phyloP scores from a whole-genome alignment of 1,140 invertebrate genomes.

The Rhyzopertha dominica region DNA sequence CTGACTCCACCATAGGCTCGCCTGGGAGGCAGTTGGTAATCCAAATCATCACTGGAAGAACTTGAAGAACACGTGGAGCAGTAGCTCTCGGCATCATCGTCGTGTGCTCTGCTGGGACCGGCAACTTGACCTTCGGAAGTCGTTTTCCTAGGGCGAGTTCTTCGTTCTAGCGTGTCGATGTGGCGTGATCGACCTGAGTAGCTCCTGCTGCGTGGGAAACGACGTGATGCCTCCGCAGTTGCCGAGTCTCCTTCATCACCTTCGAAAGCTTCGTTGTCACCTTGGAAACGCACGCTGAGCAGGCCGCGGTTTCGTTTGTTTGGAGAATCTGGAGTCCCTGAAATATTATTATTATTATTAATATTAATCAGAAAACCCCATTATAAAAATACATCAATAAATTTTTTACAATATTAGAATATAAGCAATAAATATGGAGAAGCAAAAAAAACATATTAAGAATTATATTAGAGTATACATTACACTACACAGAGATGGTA shows the following conservation, averaged over 20 bases:
- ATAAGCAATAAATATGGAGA: too few relatives aligned
- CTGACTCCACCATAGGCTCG: conserved; percentile 78
- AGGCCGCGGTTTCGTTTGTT: conserved; percentile 38
- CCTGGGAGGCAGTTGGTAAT: conserved; percentile 74
- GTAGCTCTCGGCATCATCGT: conserved; percentile 68
- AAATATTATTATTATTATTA: too few relatives aligned
- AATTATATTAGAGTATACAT: too few relatives aligned
- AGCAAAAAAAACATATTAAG: too few relatives aligned
- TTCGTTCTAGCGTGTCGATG: conserved; percentile 39
- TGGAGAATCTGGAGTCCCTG: conserved; percentile 37
- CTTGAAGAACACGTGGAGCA: conserved; percentile 85
- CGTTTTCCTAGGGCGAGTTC: conserved; percentile 39
- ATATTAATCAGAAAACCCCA: too few relatives aligned
- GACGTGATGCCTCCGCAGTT: conserved; percentile 28
- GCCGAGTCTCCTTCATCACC: conserved; percentile 48
- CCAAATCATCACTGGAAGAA: conserved; percentile 75
- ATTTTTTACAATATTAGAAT: too few relatives aligned
- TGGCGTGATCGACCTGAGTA: conserved; percentile 36
- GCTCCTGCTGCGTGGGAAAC: conserved; percentile 45
- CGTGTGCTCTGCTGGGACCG: conserved; percentile 28
- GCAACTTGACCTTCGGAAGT: conserved; percentile 32
- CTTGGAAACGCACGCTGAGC: conserved; percentile 60
- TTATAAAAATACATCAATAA: too few relatives aligned
- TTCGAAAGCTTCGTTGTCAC: conserved; percentile 55
- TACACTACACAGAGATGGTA: too few relatives aligned